Base-by-base conservation (phyloP, 2,113 vertebrate species). In the Tenebrosternarchus preto region DNA sequence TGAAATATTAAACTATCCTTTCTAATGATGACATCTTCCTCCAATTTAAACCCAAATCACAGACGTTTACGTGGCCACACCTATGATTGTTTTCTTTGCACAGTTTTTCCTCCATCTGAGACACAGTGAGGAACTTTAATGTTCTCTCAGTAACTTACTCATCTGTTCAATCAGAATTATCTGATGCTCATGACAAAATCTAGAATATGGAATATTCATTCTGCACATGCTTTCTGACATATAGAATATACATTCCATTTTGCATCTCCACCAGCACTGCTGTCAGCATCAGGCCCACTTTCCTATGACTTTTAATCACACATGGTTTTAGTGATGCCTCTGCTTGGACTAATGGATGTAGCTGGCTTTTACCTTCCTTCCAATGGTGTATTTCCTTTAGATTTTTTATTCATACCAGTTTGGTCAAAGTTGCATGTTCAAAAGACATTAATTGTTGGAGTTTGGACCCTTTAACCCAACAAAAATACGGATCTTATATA, bases 201-300 rank as follows among this genome's bases (percentile, higher is more conserved):
- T 43, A 43, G 39, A 5, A 43, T 43, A 43, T 43, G 39, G 11
- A 43, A 43, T 4, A 43, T 43, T 43, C 1, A 43, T 43, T 43
- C 39, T n/a, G n/a, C n/a, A n/a, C 39, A 43, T 5, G 11, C 39
- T 3, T 90, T 87, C 88, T 90, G 90, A 92, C 92, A 43, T 43
- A 5, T 92, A 91, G 89, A 92, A 92, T 90, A 85, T 84, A 87
- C 88, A 92, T 91, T 93, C 90, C 86, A 92, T 91, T 92, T 91
- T 90, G 85, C 89, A 85, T 91, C 87, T 87, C 78, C 87, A 85
- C 90, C 82, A 80, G 84, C 86, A 87, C 88, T 87, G 86, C 87
- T 61, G 89, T 90, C 85, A 88, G 86, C 75, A 80, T 22, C 20
- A 83, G 79, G 83, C 31, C 59, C 87, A 88, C 81, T 84, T 83